phyloP scores from a whole-genome alignment of 2,797 vertebrate species.

The Ctenopoma kingsleyae region DNA sequence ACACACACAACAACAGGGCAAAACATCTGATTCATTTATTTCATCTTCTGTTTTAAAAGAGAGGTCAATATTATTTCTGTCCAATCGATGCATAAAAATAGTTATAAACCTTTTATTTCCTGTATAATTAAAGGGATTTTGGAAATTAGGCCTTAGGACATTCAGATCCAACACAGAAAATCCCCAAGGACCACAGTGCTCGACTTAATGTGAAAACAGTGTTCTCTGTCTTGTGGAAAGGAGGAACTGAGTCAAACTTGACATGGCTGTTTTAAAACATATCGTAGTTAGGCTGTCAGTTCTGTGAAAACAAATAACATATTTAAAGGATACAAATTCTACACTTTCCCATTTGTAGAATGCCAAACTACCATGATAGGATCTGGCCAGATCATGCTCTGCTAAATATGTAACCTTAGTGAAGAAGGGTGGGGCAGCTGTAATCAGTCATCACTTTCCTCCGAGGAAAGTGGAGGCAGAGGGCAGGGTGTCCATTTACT shows the following conservation, averaged over 20 bases:
- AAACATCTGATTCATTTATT: neutral
- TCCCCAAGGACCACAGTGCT: conserved; percentile 14
- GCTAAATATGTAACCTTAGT: conserved; percentile 60
- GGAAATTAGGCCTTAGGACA: conserved; percentile 43
- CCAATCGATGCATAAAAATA: conserved; percentile 29
- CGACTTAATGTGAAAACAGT: conserved; percentile 16
- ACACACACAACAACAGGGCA: neutral
- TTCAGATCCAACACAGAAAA: conserved; percentile 34
- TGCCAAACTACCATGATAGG: conserved; percentile 3
- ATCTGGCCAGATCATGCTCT: conserved; percentile 6
- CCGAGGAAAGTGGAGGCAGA: conserved; percentile 33
- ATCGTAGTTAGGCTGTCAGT: neutral
- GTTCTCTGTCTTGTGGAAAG: neutral
- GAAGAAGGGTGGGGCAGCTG: conserved; percentile 41
- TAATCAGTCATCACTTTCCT: conserved; percentile 61
- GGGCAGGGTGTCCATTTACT: conserved; percentile 62
- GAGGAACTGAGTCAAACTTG: neutral
- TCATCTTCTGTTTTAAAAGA: neutral
- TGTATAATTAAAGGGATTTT: conserved; percentile 40
- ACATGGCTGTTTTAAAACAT: neutral
- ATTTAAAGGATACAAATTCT: conserved; percentile 26
- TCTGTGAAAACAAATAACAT: conserved; percentile 3
- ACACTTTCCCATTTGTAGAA: conserved; percentile 1
- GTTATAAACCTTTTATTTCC: conserved; percentile 19
- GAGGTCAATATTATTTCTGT: conserved; percentile 7